Base-by-base conservation (phyloP, 1,140 invertebrate species). In the Drosophila subpulchrella region DNA sequence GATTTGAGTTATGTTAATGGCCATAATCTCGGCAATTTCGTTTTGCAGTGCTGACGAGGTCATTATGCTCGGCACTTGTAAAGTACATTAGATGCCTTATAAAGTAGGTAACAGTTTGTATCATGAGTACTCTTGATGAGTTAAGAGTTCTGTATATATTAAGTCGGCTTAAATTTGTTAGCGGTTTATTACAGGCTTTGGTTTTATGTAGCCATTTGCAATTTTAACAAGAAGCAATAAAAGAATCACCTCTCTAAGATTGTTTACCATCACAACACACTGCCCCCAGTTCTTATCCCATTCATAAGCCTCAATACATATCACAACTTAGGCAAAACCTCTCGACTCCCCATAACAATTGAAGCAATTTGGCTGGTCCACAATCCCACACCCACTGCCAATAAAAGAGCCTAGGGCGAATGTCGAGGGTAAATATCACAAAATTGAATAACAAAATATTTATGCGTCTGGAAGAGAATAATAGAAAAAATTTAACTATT, bases 391-490 rank as follows among this genome's bases (percentile, higher is more conserved):
- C 41, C 65, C 27, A 68, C 60, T 20, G 24, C 32, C 50, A 62
- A 81, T 70, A 42, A 74, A 60, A 66, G 30, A 30, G 47, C 75
- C 58, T 47, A 41, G 12, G 70, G 75, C 51, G 57, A 27, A 17
- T 38, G 55, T 65, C 57, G 60, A 70, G 65, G 41, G 73, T 85
- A 85, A 85, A 78, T 62, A 78, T 81, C 82, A 83, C 81, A 70
- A 88, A 86, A 85, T 85, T 82, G 80, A 88, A 86, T 86, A 85
- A 85, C 75, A 86, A 86, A 85, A 82, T 86, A 73, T 84, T 83
- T 75, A 60, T 61, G 78, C 70, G 48, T 70, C 48, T 50, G 15
- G 57, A 57, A 34, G 42, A 53, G 39, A 72, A 56, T 66, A 68
- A 68, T 53, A 63, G 72, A 67, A 66, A 54, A 73, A 78, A 83